Evolutionary conservation across 1,140 invertebrate genomes (phyloP).

Genomic region (Ceratina calcarata): DNA sequence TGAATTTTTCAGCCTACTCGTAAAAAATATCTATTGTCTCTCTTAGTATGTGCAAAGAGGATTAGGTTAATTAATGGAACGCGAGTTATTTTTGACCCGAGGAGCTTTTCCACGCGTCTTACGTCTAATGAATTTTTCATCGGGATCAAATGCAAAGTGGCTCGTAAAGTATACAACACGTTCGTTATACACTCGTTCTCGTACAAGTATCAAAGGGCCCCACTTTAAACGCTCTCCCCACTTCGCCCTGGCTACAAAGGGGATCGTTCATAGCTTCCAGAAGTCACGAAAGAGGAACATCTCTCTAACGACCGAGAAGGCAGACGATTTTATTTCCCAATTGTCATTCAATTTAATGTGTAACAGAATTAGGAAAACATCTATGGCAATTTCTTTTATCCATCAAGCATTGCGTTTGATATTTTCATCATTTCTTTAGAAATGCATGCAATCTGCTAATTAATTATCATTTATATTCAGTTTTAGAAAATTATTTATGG

Average conservation of each 20-base stretch:
- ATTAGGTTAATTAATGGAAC: conserved; percentile 33
- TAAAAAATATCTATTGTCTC: too few species aligned
- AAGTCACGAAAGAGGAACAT: conserved; percentile 65
- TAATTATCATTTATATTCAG: too few species aligned
- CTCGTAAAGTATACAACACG: conserved; percentile 75
- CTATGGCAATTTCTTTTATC: too few species aligned
- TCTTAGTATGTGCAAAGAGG: neutral
- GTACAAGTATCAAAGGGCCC: conserved; percentile 61
- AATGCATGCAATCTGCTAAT: too few species aligned
- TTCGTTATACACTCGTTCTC: conserved; percentile 71
- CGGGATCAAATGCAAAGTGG: conserved; percentile 72
- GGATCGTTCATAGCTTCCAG: conserved; percentile 70
- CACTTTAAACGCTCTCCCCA: conserved; percentile 32
- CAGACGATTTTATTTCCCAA: conserved; percentile 1
- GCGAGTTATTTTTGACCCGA: conserved; percentile 31
- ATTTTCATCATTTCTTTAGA: too few species aligned
- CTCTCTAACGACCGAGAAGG: neutral
- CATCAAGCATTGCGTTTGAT: too few species aligned
- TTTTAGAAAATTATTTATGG: too few species aligned
- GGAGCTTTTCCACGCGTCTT: conserved; percentile 43
- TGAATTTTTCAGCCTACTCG: too few species aligned
- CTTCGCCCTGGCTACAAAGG: conserved; percentile 52
- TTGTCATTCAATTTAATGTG: too few species aligned
- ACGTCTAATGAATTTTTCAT: conserved; percentile 75
- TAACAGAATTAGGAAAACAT: neutral